Conservation (phyloP, 2,797 vertebrate species). For the Serranus cabrilla region DNA sequence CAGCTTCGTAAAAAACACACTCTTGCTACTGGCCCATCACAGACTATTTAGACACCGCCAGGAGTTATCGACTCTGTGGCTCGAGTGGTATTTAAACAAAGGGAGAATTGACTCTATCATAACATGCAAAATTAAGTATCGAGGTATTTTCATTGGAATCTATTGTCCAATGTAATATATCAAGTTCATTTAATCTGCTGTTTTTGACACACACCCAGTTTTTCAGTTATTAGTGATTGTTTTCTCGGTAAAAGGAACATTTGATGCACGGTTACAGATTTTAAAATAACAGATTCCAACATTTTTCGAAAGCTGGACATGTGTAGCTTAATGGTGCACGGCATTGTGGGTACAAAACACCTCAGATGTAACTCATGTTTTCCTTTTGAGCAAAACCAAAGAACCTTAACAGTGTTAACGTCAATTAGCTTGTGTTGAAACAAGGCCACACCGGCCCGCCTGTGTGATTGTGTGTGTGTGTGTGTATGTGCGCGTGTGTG, state of each 20-base stretch:
- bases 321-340: neutral
- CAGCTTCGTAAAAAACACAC: slow-evolving; percentile 51
- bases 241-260: neutral
- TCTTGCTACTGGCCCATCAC: slow-evolving; percentile 32
- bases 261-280: neutral
- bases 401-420: slow-evolving; percentile 35
- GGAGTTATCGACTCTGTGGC: slow-evolving; percentile 56
- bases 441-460: slow-evolving; percentile 33
- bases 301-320: slow-evolving; percentile 1
- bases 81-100: slow-evolving; percentile 64
- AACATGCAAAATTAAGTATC: slow-evolving; percentile 33
- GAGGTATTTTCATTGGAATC: slow-evolving; percentile 28
- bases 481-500: slow-evolving; percentile 38
- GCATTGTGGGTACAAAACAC: slow-evolving; percentile 14
- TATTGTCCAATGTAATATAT: neutral
- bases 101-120: slow-evolving; percentile 39
- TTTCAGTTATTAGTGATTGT: neutral
- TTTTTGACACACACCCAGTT: neutral
- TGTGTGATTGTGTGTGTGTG: slow-evolving; percentile 35
- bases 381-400: slow-evolving; percentile 39
- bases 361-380: slow-evolving; percentile 37
- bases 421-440: slow-evolving; percentile 69
- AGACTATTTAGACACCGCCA: slow-evolving; percentile 65
- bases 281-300: neutral
- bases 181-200: neutral